phyloP scores from a whole-genome alignment of 23 tunicate species.

The Styela clava region DNA sequence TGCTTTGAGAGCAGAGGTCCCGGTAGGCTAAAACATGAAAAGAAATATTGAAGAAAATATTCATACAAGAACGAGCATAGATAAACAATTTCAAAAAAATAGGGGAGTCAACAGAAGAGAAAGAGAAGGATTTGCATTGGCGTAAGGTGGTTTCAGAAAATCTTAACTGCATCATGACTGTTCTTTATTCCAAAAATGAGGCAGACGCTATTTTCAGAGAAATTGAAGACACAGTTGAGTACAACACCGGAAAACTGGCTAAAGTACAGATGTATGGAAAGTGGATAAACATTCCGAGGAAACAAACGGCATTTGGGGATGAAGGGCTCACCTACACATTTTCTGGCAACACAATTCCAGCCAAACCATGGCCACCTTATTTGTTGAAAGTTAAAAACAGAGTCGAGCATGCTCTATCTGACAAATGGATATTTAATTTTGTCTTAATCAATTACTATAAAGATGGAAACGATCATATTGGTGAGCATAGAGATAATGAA shows the following conservation, averaged over 20 bases:
- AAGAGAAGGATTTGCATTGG: background rate
- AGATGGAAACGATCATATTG: slow-evolving; percentile 54
- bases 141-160: slow-evolving; percentile 28
- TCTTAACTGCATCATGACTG: slow-evolving; percentile 16
- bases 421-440: slow-evolving; percentile 41
- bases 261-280: slow-evolving; percentile 22
- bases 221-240: slow-evolving; percentile 30
- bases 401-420: slow-evolving; percentile 30
- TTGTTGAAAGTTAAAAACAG: slow-evolving; percentile 25
- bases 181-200: slow-evolving; percentile 15
- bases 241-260: slow-evolving; percentile 43
- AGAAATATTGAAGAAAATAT: too few species aligned
- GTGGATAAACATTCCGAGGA: slow-evolving; percentile 50
- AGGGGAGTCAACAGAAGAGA: background rate
- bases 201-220: slow-evolving; percentile 31
- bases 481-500: slow-evolving; percentile 77
- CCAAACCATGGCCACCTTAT: slow-evolving; percentile 43
- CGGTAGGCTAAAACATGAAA: too few species aligned
- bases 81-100: background rate
- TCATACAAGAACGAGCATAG: too few species aligned
- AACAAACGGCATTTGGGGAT: slow-evolving; percentile 14
- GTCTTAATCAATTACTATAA: slow-evolving; percentile 46
- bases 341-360: slow-evolving; percentile 49
- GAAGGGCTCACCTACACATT: slow-evolving; percentile 23
- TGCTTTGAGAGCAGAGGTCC: too few species aligned